phyloP scores from a whole-genome alignment of 2,797 vertebrate species.

The Intellagama lesueurii region DNA sequence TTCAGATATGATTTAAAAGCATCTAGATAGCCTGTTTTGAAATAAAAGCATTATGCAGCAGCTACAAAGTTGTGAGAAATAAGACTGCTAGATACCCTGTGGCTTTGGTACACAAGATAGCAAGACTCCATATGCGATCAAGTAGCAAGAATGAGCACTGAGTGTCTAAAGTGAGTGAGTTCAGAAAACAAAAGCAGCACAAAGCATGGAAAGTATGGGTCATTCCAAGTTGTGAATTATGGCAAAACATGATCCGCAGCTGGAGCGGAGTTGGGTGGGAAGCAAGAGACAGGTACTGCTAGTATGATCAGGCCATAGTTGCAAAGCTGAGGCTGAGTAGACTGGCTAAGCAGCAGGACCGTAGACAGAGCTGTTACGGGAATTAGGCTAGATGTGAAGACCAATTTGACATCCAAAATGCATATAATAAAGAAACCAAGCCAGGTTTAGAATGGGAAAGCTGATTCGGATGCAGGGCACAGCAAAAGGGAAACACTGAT shows the following conservation, averaged over 20 bases:
- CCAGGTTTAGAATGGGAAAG: background rate
- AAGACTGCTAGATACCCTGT: constrained; percentile 16
- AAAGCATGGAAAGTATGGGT: constrained; percentile 27
- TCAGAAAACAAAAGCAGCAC: constrained; percentile 52
- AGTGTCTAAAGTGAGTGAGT: constrained; percentile 12
- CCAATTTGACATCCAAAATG: background rate
- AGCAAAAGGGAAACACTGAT: background rate
- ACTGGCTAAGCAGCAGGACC: background rate
- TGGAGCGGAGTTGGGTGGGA: background rate
- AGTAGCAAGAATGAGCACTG: constrained; percentile 23
- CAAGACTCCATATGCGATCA: accelerated
- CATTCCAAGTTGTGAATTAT: background rate
- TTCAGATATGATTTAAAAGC: background rate
- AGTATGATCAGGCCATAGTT: background rate
- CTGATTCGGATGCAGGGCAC: too few relatives aligned
- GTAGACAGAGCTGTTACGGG: background rate
- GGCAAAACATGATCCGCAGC: background rate
- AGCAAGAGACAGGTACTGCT: background rate
- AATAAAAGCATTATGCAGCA: background rate
- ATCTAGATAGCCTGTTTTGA: background rate
- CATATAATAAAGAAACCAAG: background rate
- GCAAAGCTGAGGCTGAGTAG: background rate
- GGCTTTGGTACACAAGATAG: constrained; percentile 48
- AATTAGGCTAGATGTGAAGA: background rate
- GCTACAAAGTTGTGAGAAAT: constrained; percentile 23